Evolutionary conservation across 2,888 invertebrate species (phyloP).

Genomic region (Crematogaster levior): DNA sequence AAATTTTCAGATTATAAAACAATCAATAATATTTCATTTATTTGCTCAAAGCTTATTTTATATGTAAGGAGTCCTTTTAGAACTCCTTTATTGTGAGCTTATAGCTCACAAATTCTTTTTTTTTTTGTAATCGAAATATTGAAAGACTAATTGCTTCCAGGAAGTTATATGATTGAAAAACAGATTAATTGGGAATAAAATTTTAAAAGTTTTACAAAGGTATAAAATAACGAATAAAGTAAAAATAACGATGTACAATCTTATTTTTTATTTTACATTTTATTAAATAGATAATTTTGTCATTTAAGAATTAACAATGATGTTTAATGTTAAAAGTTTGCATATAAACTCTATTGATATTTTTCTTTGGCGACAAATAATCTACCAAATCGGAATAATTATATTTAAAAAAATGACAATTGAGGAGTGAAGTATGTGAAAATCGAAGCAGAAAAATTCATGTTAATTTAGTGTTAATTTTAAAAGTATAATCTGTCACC

Average conservation of each 20-base stretch:
- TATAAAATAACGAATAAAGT: background rate
- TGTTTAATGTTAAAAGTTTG: background rate
- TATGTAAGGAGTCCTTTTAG: no score
- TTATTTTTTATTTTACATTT: background rate
- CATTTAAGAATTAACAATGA: background rate
- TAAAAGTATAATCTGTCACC: slow-evolving; percentile 47
- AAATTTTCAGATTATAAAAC: background rate
- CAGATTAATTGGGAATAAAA: background rate
- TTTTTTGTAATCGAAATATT: background rate
- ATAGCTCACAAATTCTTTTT: background rate
- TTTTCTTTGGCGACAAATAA: background rate
- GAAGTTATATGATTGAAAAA: background rate
- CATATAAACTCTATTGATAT: background rate
- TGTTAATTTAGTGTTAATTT: background rate
- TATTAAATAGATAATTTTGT: background rate
- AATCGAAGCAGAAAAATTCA: background rate
- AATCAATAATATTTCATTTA: background rate
- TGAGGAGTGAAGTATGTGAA: background rate
- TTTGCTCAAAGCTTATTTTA: background rate
- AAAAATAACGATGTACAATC: background rate
- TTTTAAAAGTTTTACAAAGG: background rate
- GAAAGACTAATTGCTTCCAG: background rate
- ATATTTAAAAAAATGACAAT: background rate
- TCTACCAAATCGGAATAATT: background rate
- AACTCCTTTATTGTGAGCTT: background rate